phyloP scores from a whole-genome alignment of 2,113 vertebrate genomes.

The Neolamprologus cancellatus region DNA sequence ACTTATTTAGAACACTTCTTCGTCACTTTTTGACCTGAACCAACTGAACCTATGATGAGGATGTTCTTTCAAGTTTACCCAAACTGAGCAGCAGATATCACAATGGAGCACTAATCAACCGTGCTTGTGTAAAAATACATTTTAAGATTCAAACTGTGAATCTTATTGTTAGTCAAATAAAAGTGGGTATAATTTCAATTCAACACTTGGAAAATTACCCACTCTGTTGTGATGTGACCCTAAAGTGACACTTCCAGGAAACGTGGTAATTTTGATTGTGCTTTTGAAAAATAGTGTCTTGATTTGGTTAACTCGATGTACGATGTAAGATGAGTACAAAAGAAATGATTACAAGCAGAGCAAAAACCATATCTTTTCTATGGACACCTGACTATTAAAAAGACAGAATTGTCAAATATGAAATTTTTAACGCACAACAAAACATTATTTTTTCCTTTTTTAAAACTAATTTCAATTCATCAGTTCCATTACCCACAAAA shows the following conservation, averaged over 20 bases:
- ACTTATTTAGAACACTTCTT: neutral
- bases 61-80: neutral
- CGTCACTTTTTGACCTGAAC: neutral
- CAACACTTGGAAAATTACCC: neutral
- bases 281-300: neutral
- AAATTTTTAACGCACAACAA: neutral
- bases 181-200: neutral
- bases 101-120: neutral
- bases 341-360: neutral
- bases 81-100: neutral
- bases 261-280: neutral
- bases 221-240: neutral
- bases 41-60: neutral
- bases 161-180: neutral
- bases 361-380: neutral
- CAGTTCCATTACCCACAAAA: neutral
- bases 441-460: neutral
- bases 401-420: neutral
- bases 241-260: neutral
- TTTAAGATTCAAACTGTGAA: neutral
- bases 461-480: neutral
- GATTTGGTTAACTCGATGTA: neutral
- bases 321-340: neutral
- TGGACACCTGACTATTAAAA: neutral
- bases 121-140: neutral